Evolutionary conservation across 2,888 invertebrate species (phyloP).

Genomic region (Hirtodrosophila alboralis): DNA sequence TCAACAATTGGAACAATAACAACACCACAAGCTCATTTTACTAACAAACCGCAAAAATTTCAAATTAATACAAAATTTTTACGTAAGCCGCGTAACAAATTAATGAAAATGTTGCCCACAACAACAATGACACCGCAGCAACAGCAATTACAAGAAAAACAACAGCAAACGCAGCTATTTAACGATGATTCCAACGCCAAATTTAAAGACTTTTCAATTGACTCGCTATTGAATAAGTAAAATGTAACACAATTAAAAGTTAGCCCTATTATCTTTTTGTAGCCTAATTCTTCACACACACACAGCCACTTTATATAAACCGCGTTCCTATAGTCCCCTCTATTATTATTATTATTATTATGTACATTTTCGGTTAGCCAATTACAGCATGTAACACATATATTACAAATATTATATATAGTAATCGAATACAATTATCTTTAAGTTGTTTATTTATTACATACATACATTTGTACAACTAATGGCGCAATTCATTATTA

Average conservation of each 20-base stretch:
- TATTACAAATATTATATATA: conserved; percentile 39
- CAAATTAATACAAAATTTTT: conserved; percentile 83
- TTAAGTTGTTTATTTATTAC: conserved; percentile 75
- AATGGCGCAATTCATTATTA: conserved; percentile 59
- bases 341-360: conserved; percentile 29
- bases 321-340: conserved; percentile 62
- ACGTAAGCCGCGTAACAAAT: conserved; percentile 80
- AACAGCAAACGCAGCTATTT: conserved; percentile 48
- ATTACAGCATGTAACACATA: conserved; percentile 46
- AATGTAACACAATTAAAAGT: conserved; percentile 25
- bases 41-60: conserved; percentile 76
- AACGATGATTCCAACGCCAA: conserved; percentile 83
- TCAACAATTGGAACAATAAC: conserved; percentile 13
- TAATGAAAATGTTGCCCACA: conserved; percentile 63
- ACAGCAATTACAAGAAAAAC: conserved; percentile 27
- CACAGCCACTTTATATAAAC: conserved; percentile 49
- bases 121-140: conserved; percentile 33
- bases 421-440: conserved; percentile 45
- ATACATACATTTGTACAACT: conserved; percentile 54
- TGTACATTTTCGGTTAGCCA: conserved; percentile 60
- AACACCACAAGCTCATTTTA: conserved; percentile 27
- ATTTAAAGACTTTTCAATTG: conserved; percentile 84
- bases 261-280: conserved; percentile 63
- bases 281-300: conserved; percentile 58
- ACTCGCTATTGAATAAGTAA: conserved; percentile 82